Conservation (phyloP, 2,797 vertebrate species). For the Catostomus latipinnis region DNA sequence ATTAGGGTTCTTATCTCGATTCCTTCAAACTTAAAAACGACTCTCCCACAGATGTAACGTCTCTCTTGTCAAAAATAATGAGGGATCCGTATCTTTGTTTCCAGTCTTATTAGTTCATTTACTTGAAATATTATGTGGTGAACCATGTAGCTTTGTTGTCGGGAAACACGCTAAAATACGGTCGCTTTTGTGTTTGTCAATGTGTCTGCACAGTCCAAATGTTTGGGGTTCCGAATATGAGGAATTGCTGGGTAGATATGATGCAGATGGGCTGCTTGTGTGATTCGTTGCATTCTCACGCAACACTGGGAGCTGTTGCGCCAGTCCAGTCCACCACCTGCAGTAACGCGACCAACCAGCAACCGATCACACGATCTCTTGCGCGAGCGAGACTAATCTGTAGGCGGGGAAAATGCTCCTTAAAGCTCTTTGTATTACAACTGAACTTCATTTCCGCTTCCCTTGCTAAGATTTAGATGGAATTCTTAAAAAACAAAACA, state of each 20-base stretch:
- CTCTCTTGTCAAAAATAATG: slow-evolving; percentile 4
- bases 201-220: not conserved
- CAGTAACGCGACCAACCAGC: slow-evolving; percentile 45
- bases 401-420: slow-evolving; percentile 29
- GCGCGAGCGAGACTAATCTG: slow-evolving; percentile 15
- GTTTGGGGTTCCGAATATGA: not conserved
- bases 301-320: slow-evolving; percentile 70
- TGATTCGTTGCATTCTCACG: slow-evolving; percentile 69
- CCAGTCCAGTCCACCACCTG: slow-evolving; percentile 63
- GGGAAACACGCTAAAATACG: not conserved
- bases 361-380: not conserved
- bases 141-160: not conserved
- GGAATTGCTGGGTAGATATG: not conserved
- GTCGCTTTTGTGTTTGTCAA: not conserved
- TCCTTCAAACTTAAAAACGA: not conserved
- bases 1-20: not conserved
- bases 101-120: slow-evolving; percentile 35
- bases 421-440: not conserved
- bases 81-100: slow-evolving; percentile 26
- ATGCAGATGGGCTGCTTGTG: slow-evolving; percentile 32
- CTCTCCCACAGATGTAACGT: not conserved
- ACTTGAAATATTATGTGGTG: not conserved
- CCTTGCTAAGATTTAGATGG: not conserved
- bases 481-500: too few relatives aligned
- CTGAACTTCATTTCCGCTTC: not conserved